Conservation (phyloP, 2,888 invertebrate species). For the Meta bourneti region DNA sequence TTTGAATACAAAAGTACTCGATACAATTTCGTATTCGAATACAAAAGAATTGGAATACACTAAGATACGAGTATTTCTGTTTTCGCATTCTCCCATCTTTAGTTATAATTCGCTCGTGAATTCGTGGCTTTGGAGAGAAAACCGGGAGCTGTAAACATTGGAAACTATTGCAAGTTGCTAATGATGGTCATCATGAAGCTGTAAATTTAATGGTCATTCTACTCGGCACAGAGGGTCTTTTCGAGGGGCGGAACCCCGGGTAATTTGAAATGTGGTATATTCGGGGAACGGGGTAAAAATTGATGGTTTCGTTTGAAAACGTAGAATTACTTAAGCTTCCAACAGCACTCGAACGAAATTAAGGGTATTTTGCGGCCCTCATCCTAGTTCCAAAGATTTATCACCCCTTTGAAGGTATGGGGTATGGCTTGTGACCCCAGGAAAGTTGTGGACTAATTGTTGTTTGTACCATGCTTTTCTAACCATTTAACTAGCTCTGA, state of each 20-base stretch:
- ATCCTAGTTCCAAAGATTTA: slow-evolving; percentile 8
- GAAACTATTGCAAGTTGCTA: not conserved
- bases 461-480: not conserved
- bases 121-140: not conserved
- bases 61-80: too few species aligned
- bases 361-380: not conserved
- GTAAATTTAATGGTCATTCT: slow-evolving; percentile 11
- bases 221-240: not conserved
- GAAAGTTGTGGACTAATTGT: not conserved
- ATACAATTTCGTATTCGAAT: too few species aligned
- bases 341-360: slow-evolving; percentile 27
- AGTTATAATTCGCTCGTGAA: too few species aligned
- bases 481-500: too few species aligned
- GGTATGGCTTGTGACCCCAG: not conserved
- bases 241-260: not conserved
- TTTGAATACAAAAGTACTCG: too few species aligned
- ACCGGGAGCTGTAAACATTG: not conserved
- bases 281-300: slow-evolving; percentile 26
- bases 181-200: slow-evolving; percentile 6
- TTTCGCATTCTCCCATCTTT: too few species aligned
- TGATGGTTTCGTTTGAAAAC: slow-evolving; percentile 36
- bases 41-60: too few species aligned
- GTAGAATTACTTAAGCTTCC: slow-evolving; percentile 30
- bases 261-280: slow-evolving; percentile 1
- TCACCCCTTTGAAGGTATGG: not conserved